Conservation (phyloP, 2,797 vertebrate genomes). For the Ataeniobius toweri region DNA sequence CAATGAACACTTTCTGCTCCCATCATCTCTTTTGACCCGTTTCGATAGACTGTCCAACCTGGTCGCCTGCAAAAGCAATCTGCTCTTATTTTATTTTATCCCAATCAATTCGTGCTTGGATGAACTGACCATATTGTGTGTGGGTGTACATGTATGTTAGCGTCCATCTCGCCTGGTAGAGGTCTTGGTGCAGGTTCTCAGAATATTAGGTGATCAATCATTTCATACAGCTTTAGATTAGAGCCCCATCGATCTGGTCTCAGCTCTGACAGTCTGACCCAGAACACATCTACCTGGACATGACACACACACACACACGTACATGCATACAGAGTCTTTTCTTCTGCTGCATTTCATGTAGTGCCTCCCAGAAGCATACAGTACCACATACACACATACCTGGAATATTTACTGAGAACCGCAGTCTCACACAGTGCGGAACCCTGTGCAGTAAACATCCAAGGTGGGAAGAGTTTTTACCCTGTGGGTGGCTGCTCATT, state of each 20-base stretch:
- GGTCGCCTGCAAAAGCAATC: constrained; percentile 62
- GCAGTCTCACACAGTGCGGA: constrained; percentile 60
- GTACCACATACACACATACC: constrained; percentile 70
- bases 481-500: constrained; percentile 72
- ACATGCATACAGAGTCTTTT: constrained; percentile 44
- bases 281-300: constrained; percentile 66
- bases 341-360: constrained; percentile 48
- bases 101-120: constrained; percentile 60
- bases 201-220: constrained; percentile 78
- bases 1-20: constrained; percentile 59
- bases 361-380: constrained; percentile 42
- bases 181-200: constrained; percentile 54
- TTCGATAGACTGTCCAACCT: constrained; percentile 41
- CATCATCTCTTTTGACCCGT: constrained; percentile 60
- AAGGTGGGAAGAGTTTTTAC: constrained; percentile 70
- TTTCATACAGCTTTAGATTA: constrained; percentile 71
- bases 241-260: constrained; percentile 72
- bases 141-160: constrained; percentile 26
- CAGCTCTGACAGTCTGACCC: constrained; percentile 66
- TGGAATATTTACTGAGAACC: constrained; percentile 71
- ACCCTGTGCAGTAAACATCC: constrained; percentile 69
- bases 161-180: constrained; percentile 44
- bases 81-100: constrained; percentile 67
- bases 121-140: constrained; percentile 48
- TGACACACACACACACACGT: constrained; percentile 4